Conservation (phyloP, 2,113 vertebrate genomes). For the Epinephelus fuscoguttatus region DNA sequence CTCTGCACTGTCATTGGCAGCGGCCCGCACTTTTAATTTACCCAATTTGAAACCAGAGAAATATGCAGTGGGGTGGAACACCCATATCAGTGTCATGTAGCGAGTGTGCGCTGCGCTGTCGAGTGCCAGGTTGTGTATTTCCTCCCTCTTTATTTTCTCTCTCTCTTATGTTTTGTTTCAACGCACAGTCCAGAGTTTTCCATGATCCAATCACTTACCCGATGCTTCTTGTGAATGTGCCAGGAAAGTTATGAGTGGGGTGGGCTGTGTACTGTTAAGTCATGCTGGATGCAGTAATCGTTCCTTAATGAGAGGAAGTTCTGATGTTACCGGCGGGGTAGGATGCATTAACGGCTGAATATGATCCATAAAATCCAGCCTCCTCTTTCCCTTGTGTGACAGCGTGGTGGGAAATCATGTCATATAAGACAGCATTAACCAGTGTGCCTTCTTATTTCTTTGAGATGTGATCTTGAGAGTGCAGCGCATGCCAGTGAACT, state of each 20-base stretch:
- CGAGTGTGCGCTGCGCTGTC: constrained; percentile 19
- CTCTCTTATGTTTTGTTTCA: constrained; percentile 49
- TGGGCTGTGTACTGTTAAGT: constrained; percentile 35
- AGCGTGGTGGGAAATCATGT: constrained; percentile 50
- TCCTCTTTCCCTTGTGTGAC: constrained; percentile 33
- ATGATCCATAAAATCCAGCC: constrained; percentile 50
- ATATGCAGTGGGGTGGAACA: constrained; percentile 58
- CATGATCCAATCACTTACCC: constrained; percentile 50
- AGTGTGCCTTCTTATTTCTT: constrained; percentile 43
- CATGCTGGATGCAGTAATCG: constrained; percentile 53
- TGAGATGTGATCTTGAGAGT: constrained; percentile 48
- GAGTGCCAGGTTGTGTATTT: constrained; percentile 47
- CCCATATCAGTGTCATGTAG: constrained; percentile 61
- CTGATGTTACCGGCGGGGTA: constrained; percentile 36
- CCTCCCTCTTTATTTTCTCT: constrained; percentile 11
- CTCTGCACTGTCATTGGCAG: constrained; percentile 56
- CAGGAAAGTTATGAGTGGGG: constrained; percentile 58
- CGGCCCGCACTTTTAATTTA: constrained; percentile 67
- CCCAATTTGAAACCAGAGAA: constrained; percentile 75
- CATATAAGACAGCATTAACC: constrained; percentile 26
- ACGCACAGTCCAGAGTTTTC: constrained; percentile 48
- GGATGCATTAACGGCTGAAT: constrained; percentile 58
- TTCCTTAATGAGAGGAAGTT: constrained; percentile 66
- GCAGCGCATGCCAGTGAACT: constrained; percentile 29
- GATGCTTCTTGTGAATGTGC: constrained; percentile 36